These are phyloP conservation scores for Fregata magnificens DNA, from an alignment of 2,113 vertebrate genomes.

Conservation along the genomic window DNA sequence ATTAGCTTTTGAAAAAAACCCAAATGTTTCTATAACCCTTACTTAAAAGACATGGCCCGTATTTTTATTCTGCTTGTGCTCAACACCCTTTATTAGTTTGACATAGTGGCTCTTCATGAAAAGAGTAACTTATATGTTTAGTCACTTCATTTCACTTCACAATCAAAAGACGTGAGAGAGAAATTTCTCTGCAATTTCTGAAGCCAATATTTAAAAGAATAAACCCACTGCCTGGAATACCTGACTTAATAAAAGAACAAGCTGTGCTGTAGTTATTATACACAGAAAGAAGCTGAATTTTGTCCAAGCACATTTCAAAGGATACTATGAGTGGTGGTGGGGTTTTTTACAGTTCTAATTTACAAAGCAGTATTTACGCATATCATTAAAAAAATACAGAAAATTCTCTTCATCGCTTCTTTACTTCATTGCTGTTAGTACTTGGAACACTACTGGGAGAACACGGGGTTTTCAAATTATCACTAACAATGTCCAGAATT, in stretches of 20 bases:
- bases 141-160: background rate
- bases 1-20: background rate
- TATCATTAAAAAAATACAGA: background rate
- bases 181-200: background rate
- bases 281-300: background rate
- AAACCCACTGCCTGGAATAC: background rate
- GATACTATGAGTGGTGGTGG: background rate
- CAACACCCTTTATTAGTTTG: background rate
- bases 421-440: background rate
- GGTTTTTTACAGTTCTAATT: background rate
- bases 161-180: background rate
- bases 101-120: background rate
- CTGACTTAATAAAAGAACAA: background rate
- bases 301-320: background rate
- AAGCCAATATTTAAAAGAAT: background rate
- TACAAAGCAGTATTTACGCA: background rate
- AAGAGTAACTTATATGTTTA: background rate
- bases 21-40: background rate
- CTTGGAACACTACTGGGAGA: background rate
- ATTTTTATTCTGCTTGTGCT: background rate
- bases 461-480: background rate
- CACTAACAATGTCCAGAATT: background rate
- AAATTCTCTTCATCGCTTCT: background rate
- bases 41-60: background rate
- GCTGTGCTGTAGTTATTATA: background rate